Evolutionary conservation across 2,113 vertebrate genomes (phyloP).

Genomic region (Urocolius indicus): DNA sequence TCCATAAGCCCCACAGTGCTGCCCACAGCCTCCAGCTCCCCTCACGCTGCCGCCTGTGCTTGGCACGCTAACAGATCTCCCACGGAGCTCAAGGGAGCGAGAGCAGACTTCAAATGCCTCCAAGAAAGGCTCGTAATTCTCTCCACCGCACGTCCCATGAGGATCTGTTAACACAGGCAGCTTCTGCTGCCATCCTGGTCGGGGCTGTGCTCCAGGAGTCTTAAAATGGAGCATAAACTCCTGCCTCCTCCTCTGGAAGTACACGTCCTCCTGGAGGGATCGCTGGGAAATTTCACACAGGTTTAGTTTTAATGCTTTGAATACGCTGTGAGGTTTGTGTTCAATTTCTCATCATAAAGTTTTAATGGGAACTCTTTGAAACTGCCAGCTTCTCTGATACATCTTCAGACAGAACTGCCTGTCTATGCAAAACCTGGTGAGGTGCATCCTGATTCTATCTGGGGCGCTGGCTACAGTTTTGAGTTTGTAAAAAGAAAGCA

Average conservation of each 20-base stretch:
- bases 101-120: constrained; percentile 18
- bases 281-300: constrained; percentile 31
- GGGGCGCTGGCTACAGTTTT: neutral
- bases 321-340: constrained; percentile 26
- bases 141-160: neutral
- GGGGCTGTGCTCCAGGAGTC: neutral
- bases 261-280: neutral
- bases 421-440: constrained; percentile 44
- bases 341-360: constrained; percentile 60
- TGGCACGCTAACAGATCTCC: rapidly evolving
- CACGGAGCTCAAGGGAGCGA: neutral
- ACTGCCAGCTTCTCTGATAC: constrained; percentile 21
- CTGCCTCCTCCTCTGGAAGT: constrained; percentile 4
- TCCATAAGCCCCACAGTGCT: neutral
- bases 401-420: constrained; percentile 43
- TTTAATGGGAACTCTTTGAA: constrained; percentile 60
- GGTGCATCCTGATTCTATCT: constrained; percentile 41
- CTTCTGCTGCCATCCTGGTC: neutral
- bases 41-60: rapidly evolving
- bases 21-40: neutral
- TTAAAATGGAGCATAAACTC: constrained; percentile 64
- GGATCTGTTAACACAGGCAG: neutral
- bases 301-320: constrained; percentile 60
- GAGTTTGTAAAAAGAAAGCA: constrained; percentile 11
- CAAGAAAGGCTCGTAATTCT: constrained; percentile 10